Evolutionary conservation across 2,113 vertebrate species (phyloP).

Genomic region (Colinus virginianus): DNA sequence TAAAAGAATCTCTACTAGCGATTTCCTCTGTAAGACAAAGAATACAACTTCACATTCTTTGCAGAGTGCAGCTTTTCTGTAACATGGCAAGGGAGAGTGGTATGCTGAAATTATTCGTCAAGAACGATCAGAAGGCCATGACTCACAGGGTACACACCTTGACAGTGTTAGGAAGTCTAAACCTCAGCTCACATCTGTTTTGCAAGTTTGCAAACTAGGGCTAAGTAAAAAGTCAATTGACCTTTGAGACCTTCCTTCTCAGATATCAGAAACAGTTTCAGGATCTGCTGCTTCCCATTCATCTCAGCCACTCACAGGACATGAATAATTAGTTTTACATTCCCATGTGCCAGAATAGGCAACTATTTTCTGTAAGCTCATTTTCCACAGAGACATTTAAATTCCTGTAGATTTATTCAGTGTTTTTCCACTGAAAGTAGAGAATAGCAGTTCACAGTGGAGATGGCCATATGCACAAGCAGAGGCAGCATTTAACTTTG

Average conservation of each 20-base stretch:
- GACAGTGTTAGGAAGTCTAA: neutral
- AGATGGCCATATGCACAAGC: neutral
- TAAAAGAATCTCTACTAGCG: neutral
- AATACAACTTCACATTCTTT: neutral
- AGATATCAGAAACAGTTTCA: neutral
- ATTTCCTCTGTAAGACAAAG: neutral
- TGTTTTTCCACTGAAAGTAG: neutral
- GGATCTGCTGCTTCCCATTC: neutral
- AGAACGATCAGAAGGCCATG: neutral
- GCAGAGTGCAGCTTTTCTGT: neutral
- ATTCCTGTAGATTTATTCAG: neutral
- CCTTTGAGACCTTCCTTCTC: neutral
- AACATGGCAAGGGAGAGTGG: neutral
- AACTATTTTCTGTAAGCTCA: neutral
- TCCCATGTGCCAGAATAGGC: neutral
- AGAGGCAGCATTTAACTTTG: neutral
- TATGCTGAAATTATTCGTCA: neutral
- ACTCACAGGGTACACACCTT: neutral
- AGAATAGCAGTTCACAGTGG: neutral
- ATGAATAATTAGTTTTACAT: neutral
- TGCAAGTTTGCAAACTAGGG: neutral
- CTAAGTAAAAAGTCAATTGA: neutral
- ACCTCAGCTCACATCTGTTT: neutral
- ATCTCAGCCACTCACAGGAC: neutral
- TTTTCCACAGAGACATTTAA: neutral